These are phyloP conservation scores for Cassiopea xamachana DNA, from an alignment of 30 jellyfish, hydroid and myxozoan genomes.

Conservation along the genomic window DNA sequence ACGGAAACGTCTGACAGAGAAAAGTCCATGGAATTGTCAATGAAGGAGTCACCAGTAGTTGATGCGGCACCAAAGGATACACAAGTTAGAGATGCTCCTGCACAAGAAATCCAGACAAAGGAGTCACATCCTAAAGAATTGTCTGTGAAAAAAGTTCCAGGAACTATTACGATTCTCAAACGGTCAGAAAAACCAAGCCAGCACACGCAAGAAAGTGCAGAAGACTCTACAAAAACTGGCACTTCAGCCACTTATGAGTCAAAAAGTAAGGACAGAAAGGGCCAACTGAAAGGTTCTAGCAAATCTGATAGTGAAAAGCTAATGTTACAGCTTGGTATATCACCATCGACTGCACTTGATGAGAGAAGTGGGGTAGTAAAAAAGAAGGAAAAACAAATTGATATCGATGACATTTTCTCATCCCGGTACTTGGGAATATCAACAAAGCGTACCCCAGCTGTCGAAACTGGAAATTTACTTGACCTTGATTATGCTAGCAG, in stretches of 20 bases:
- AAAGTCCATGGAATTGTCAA: neutral
- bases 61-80: neutral
- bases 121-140: neutral
- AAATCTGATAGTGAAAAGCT: slow-evolving; percentile 14
- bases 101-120: neutral
- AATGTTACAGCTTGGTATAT: slow-evolving; percentile 18
- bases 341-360: neutral
- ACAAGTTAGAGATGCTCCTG: neutral
- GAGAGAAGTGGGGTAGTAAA: neutral
- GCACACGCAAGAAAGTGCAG: neutral
- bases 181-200: slow-evolving; percentile 3
- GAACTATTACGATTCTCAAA: slow-evolving; percentile 37
- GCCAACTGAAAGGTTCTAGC: neutral
- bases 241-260: neutral
- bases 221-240: slow-evolving; percentile 5
- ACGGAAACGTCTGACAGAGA: neutral
- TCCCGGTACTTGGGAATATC: neutral
- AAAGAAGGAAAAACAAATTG: neutral
- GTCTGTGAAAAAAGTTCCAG: neutral
- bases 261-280: neutral
- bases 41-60: neutral
- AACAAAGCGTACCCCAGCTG: neutral
- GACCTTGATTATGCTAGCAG: slow-evolving; percentile 10
- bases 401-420: neutral
- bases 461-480: slow-evolving; percentile 30